Evolutionary conservation across 2,888 invertebrate genomes (phyloP), one percentile per base, ranked within the genome.

Genomic region (Maniola hyperantus): DNA sequence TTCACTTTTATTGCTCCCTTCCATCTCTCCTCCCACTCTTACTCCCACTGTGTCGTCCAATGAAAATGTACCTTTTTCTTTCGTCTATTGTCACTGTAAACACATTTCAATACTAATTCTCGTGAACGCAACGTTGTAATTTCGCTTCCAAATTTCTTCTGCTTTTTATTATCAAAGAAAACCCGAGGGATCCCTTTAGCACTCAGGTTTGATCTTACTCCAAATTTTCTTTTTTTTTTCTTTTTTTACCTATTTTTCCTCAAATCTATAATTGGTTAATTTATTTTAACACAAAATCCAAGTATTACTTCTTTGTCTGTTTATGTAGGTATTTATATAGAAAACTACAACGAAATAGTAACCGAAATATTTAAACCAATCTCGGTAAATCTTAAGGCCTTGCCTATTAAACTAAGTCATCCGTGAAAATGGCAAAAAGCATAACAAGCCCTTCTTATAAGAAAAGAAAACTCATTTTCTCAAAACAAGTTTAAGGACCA

Each of bases 1-100:
- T 91, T 89, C 89, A 88, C 88, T 89, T 91, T 90, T 89, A 90
- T 88, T 90, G 89, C 89, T 88, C 83, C 83, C 83, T 84, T 87
- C 84, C 83, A 59, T 48, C 46, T 58, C 54, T 18, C 57, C 39
- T 15, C 36, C 55, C 13, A 39, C 57, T 39, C 55, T 83, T 39
- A 42, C 39, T 10, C 18, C 39, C 18, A 39, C 57, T 39, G 36
- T 83, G 84, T 86, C 80, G 83, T 82, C 76, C 77, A 79, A 77
- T 77, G 79, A 76, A 74, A 84, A 88, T 59, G 26, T 26, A 82
- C 75, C 75, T 83, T 84, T 85, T 83, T 79, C 76, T 79, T 82
- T 73, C 82, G 76, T 78, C 82, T 81, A 83, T 80, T 82, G 79
- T 79, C 81, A 79, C 79, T 83, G 83, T 82, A 82, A 87, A 84